Conservation (phyloP, 2,888 invertebrate genomes). For the Athalia cordata region DNA sequence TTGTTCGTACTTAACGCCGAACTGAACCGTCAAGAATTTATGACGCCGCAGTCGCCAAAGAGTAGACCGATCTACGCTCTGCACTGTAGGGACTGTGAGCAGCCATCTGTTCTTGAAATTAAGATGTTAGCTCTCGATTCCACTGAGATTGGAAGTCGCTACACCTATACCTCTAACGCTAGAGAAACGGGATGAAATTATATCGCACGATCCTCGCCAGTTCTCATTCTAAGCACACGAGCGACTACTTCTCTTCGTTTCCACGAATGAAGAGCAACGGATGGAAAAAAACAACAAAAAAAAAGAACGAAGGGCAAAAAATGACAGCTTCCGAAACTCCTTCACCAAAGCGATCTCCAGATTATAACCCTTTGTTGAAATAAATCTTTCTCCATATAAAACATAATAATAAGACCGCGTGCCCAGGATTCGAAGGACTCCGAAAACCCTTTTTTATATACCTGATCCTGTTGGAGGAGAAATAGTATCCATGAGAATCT, state of each 20-base stretch:
- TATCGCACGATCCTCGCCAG: not conserved
- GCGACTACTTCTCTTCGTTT: not conserved
- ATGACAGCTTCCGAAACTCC: conserved; percentile 19
- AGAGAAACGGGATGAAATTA: too few relatives aligned
- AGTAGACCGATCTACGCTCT: conserved; percentile 30
- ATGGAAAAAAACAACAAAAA: too few relatives aligned
- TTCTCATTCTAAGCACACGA: not conserved
- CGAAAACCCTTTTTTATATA: conserved; percentile 7
- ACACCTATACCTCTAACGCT: not conserved
- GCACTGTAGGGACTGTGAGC: not conserved
- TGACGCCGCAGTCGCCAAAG: conserved; percentile 44
- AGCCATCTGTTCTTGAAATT: conserved; percentile 39
- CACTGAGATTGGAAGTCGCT: conserved; percentile 4
- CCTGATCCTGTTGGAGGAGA: not conserved
- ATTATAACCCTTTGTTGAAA: conserved; percentile 34
- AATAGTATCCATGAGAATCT: conserved; percentile 15
- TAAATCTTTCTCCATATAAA: conserved; percentile 11
- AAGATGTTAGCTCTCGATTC: conserved; percentile 38
- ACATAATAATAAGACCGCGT: conserved; percentile 17
- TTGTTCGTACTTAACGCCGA: conserved; percentile 43
- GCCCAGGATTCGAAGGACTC: conserved; percentile 12
- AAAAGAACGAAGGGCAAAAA: not conserved
- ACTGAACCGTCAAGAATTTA: conserved; percentile 37
- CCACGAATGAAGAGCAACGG: conserved; percentile 14
- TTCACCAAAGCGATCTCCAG: conserved; percentile 15